Conservation (phyloP, 2,888 invertebrate genomes). For the Epistrophe eligans region DNA sequence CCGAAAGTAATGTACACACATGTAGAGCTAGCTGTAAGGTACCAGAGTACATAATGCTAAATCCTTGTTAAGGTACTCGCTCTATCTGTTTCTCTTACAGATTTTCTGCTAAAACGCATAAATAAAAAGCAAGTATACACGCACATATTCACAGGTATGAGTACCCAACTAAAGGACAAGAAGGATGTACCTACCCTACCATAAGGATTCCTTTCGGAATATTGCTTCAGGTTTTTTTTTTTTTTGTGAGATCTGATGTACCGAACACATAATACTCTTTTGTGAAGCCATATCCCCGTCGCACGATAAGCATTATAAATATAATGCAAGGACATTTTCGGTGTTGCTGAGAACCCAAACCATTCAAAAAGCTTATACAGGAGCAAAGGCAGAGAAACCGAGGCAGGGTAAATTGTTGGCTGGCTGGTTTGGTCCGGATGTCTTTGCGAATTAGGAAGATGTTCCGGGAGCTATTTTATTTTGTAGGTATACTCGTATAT, state of each 20-base stretch:
- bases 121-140: constrained; percentile 49
- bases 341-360: constrained; percentile 33
- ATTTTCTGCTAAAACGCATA: constrained; percentile 64
- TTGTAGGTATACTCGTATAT: not conserved
- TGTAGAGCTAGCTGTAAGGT: constrained; percentile 8
- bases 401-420: not conserved
- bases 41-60: constrained; percentile 55
- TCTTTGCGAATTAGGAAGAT: constrained; percentile 72
- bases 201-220: constrained; percentile 24
- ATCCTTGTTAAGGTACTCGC: constrained; percentile 67
- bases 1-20: constrained; percentile 64
- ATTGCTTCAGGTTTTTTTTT: constrained; percentile 29
- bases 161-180: constrained; percentile 3
- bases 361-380: not conserved
- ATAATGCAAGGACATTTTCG: constrained; percentile 72
- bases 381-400: not conserved
- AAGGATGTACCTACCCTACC: not conserved
- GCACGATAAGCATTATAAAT: constrained; percentile 74
- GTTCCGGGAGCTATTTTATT: constrained; percentile 49
- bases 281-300: constrained; percentile 47
- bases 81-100: constrained; percentile 51
- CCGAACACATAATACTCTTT: constrained; percentile 34
- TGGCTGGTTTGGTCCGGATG: constrained; percentile 52
- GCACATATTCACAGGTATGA: constrained; percentile 29
- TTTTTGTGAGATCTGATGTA: not conserved